These are phyloP conservation scores for Eurois occulta DNA, from an alignment of 2,888 invertebrate genomes.

Conservation along the genomic window DNA sequence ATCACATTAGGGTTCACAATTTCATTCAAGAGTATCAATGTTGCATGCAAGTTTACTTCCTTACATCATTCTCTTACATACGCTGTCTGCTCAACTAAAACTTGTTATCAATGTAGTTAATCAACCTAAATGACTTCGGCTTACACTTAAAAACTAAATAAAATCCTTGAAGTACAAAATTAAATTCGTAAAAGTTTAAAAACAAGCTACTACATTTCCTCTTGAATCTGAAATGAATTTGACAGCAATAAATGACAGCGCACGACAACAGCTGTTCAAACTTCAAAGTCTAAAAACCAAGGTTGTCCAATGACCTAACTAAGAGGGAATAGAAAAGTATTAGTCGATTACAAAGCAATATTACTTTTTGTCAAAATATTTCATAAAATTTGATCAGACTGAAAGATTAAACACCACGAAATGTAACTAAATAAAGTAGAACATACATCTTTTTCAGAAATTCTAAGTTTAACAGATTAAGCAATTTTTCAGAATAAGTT, in stretches of 20 bases:
- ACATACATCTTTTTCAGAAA: background rate
- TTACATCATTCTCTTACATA: conserved; percentile 58
- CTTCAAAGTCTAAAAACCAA: conserved; percentile 34
- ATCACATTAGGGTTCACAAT: conserved; percentile 31
- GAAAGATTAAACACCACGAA: no score
- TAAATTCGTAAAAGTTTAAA: conserved; percentile 11
- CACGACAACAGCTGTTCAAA: conserved; percentile 47
- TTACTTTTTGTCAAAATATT: background rate
- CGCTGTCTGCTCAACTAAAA: conserved; percentile 6
- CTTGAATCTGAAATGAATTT: background rate
- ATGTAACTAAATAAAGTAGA: no score
- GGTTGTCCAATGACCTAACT: conserved; percentile 15
- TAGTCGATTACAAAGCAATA: conserved; percentile 15
- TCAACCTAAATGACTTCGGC: background rate
- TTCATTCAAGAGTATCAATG: conserved; percentile 28
- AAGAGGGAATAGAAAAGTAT: background rate
- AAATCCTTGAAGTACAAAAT: conserved; percentile 36
- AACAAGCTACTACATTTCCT: conserved; percentile 14
- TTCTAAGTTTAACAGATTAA: background rate
- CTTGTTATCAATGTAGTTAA: background rate
- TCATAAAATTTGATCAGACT: no score
- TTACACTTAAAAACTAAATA: conserved; percentile 12
- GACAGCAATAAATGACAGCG: conserved; percentile 10
- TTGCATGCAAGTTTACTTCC: conserved; percentile 49
- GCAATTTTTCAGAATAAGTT: background rate